phyloP scores from a whole-genome alignment of 2,113 vertebrate genomes.

The Nothobranchius kuhntae region DNA sequence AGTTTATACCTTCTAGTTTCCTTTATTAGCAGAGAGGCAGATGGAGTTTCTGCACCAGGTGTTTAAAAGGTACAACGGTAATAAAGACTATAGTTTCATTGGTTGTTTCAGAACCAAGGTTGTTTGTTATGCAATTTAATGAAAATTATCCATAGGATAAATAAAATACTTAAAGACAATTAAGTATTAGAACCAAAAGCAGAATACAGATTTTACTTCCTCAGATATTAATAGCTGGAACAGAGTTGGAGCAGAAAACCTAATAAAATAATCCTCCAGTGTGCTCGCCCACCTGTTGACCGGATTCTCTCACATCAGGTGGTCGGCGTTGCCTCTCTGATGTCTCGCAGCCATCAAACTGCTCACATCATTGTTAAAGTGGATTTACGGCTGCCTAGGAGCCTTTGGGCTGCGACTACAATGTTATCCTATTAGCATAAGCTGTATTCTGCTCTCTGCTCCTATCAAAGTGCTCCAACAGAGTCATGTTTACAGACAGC shows the following conservation, averaged over 20 bases:
- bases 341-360: neutral
- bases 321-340: conserved; percentile 10
- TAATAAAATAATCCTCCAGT: neutral
- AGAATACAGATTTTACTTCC: no score
- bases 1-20: no score
- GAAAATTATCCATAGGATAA: no score
- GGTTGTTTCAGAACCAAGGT: no score
- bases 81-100: no score
- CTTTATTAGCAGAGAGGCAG: no score
- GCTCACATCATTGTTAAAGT: conserved; percentile 46
- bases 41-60: no score
- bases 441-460: conserved; percentile 43
- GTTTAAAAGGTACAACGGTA: no score
- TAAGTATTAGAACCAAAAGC: no score
- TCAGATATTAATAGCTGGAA: no score
- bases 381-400: conserved; percentile 60
- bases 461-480: conserved; percentile 41
- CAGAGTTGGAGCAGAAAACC: neutral
- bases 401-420: conserved; percentile 49
- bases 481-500: conserved; percentile 55
- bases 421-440: conserved; percentile 64
- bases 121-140: no score
- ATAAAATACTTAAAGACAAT: no score
- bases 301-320: neutral
- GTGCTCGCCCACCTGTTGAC: neutral